phyloP scores from a whole-genome alignment of 1,140 invertebrate genomes.

The Drosophila teissieri region DNA sequence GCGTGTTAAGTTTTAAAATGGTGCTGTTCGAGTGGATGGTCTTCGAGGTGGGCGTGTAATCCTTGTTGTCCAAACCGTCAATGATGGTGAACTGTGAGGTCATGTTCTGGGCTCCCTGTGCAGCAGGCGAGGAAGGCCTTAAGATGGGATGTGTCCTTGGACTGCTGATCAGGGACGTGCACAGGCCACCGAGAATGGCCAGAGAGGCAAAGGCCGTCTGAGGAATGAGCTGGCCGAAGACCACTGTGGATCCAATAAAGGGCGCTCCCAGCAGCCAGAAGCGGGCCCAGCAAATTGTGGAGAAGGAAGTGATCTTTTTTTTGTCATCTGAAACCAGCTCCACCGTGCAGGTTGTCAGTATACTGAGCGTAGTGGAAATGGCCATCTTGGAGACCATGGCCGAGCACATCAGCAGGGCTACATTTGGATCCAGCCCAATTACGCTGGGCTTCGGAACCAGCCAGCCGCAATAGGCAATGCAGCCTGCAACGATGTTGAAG shows the following conservation, averaged over 20 bases:
- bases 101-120: constrained; percentile 65
- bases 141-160: constrained; percentile 76
- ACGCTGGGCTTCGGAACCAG: constrained; percentile 68
- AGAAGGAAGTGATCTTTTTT: constrained; percentile 76
- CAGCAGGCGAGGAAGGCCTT: constrained; percentile 40
- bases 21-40: constrained; percentile 65
- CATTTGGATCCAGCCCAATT: constrained; percentile 66
- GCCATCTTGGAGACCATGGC: constrained; percentile 84
- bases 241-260: constrained; percentile 76
- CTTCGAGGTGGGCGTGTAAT: constrained; percentile 52
- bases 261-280: constrained; percentile 83
- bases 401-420: constrained; percentile 76
- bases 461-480: constrained; percentile 79
- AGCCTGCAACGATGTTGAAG: constrained; percentile 79
- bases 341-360: constrained; percentile 83
- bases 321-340: constrained; percentile 78
- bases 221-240: constrained; percentile 79
- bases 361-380: constrained; percentile 78
- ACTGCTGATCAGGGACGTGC: constrained; percentile 74
- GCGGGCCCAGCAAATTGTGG: constrained; percentile 82
- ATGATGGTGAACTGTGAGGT: constrained; percentile 70
- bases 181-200: constrained; percentile 74
- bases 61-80: constrained; percentile 78
- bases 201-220: constrained; percentile 78
- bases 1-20: constrained; percentile 68